Percentiles rank a stretch among this genome's conserved stretches.
These are phyloP conservation scores for Gobiocypris rarus DNA, from an alignment of 2,113 vertebrate species.

Conservation along the genomic window DNA sequence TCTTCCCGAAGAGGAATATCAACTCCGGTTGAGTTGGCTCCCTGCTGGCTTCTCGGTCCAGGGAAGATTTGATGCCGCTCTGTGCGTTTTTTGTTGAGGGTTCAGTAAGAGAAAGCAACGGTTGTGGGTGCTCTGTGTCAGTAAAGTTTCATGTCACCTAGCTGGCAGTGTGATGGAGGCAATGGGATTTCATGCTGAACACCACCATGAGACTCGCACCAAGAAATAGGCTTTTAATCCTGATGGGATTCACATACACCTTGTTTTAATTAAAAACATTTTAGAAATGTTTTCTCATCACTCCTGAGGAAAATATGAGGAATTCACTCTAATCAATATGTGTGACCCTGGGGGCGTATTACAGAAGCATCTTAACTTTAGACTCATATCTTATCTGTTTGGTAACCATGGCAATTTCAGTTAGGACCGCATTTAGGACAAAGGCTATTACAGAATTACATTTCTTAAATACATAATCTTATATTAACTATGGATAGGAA, in stretches of 20 bases:
- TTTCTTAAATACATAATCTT: no score
- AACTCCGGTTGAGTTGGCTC: constrained; percentile 1
- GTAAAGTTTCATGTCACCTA: constrained; percentile 69
- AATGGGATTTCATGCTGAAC: constrained; percentile 78
- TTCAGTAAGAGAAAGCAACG: background rate
- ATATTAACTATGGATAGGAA: no score
- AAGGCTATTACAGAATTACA: no score
- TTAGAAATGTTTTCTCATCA: background rate
- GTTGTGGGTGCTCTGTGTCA: constrained; percentile 45
- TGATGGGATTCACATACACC: constrained; percentile 64
- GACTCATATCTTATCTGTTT: no score
- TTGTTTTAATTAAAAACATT: background rate
- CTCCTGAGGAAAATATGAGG: no score
- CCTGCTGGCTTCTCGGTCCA: constrained; percentile 49
- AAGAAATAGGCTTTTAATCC: constrained; percentile 70
- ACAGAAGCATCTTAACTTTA: no score
- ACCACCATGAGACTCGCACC: constrained; percentile 59
- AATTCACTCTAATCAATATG: background rate
- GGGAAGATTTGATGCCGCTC: constrained; percentile 48
- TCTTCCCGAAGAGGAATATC: constrained; percentile 17
- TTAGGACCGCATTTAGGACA: no score
- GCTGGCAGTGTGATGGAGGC: constrained; percentile 66
- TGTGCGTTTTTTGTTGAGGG: constrained; percentile 33
- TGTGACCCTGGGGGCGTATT: no score
- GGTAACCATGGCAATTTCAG: no score